These are phyloP conservation scores for Calliphora vomitoria DNA, from an alignment of 2,888 invertebrate genomes.

Conservation along the genomic window DNA sequence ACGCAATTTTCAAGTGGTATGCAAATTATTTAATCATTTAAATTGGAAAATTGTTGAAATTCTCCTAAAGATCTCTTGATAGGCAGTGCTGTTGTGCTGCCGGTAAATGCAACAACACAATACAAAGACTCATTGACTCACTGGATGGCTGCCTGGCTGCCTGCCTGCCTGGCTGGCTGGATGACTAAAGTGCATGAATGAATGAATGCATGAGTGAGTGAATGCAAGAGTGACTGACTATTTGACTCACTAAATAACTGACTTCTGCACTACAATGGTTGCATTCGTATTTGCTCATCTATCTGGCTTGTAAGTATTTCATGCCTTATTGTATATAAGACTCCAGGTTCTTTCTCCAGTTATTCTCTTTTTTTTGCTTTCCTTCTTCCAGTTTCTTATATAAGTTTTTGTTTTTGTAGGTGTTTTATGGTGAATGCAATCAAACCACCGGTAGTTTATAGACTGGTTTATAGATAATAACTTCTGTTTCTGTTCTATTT, in stretches of 20 bases:
- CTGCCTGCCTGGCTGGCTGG: conserved; percentile 1
- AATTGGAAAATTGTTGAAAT: conserved; percentile 83
- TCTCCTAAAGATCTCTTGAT: conserved; percentile 74
- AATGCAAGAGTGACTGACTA: conserved; percentile 32
- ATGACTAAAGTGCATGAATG: conserved; percentile 25
- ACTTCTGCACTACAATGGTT: conserved; percentile 8
- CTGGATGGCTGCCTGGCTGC: conserved; percentile 19
- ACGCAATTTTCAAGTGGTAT: conserved; percentile 83
- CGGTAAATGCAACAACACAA: conserved; percentile 49
- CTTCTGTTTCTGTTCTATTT: conserved; percentile 4
- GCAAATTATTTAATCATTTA: conserved; percentile 84
- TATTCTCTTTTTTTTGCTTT: not conserved
- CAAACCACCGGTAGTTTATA: conserved; percentile 32
- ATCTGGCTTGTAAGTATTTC: conserved; percentile 51
- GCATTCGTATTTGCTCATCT: conserved; percentile 45
- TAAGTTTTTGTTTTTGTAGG: not conserved
- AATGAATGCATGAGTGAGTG: conserved; percentile 1
- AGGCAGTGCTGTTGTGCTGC: conserved; percentile 44
- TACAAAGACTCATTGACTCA: conserved; percentile 48
- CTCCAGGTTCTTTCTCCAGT: conserved; percentile 19
- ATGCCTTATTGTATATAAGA: conserved; percentile 11
- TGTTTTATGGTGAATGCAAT: conserved; percentile 1
- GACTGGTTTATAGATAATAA: conserved; percentile 16
- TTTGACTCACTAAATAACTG: conserved; percentile 63
- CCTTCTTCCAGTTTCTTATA: conserved; percentile 3